A percentile compares a stretch with the other conserved stretches of the same genome.
Conservation (phyloP, 2,797 vertebrate species). For the Chiloscyllium punctatum region DNA sequence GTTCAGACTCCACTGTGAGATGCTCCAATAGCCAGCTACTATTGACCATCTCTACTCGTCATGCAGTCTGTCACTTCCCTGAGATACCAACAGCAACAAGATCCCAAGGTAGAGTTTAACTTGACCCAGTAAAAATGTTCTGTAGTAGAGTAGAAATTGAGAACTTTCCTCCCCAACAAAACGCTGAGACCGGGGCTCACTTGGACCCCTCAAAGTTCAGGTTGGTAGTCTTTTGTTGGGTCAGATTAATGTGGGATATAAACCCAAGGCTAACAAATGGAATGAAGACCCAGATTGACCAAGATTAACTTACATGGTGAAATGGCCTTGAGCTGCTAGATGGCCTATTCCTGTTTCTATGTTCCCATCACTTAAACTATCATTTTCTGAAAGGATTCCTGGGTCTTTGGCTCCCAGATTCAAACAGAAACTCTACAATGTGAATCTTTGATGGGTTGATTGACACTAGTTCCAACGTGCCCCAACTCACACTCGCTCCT, state of each 20-base stretch:
- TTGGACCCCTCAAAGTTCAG: background rate
- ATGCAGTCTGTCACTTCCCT: background rate
- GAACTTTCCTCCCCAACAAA: background rate
- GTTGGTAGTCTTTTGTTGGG: background rate
- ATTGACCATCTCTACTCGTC: background rate
- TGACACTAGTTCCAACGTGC: too few relatives aligned
- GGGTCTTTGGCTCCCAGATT: background rate
- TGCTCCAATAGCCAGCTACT: background rate
- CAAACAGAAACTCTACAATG: background rate
- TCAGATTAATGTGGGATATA: background rate
- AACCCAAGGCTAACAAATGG: background rate
- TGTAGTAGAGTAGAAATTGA: background rate
- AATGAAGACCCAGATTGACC: background rate
- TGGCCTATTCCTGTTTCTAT: background rate
- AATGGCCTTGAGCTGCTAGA: background rate
- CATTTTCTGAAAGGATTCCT: background rate
- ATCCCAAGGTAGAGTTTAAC: background rate
- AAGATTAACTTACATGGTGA: background rate
- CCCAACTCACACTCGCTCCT: too few relatives aligned
- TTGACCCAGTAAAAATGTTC: background rate
- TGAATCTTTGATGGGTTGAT: too few relatives aligned
- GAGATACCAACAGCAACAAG: background rate
- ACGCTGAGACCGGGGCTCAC: background rate
- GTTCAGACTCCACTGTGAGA: background rate
- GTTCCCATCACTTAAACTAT: background rate